Conservation (phyloP, 2,888 invertebrate species). For the Eristalis intricaria region DNA sequence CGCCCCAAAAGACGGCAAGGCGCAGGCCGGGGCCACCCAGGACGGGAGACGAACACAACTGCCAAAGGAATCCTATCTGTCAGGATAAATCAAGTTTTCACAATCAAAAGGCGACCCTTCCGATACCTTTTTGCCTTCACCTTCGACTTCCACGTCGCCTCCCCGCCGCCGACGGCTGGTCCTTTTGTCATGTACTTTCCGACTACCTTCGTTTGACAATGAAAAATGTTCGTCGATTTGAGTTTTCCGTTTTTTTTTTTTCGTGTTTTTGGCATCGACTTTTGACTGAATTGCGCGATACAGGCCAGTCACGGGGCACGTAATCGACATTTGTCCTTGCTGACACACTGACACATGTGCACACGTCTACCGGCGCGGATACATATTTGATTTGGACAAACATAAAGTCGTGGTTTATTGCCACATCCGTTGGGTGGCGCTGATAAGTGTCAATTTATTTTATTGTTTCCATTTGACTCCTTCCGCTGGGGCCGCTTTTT, state of each 20-base stretch:
- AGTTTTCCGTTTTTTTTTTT: background rate
- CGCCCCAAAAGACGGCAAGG: background rate
- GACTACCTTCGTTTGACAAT: slow-evolving; percentile 17
- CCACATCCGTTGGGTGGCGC: slow-evolving; percentile 6
- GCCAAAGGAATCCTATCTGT: slow-evolving; percentile 27
- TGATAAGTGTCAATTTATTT: slow-evolving; percentile 33
- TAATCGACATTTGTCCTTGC: slow-evolving; percentile 12
- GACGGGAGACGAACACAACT: background rate
- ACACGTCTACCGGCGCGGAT: background rate
- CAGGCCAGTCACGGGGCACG: slow-evolving; percentile 7
- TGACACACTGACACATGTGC: background rate
- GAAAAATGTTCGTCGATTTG: slow-evolving; percentile 16
- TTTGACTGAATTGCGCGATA: background rate
- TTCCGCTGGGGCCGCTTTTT: background rate
- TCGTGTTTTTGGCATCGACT: background rate
- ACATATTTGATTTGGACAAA: slow-evolving; percentile 32
- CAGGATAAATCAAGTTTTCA: slow-evolving; percentile 24
- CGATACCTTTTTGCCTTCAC: slow-evolving; percentile 2
- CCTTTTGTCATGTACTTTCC: background rate
- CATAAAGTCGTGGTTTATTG: slow-evolving; percentile 17
- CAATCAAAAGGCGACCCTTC: slow-evolving; percentile 40
- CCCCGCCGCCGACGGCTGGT: background rate
- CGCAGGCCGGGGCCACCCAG: background rate
- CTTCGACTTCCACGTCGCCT: background rate
- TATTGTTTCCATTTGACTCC: slow-evolving; percentile 12